These are phyloP conservation scores for Lycocerus yunnanus DNA, from an alignment of 2,888 invertebrate genomes.

Conservation along the genomic window DNA sequence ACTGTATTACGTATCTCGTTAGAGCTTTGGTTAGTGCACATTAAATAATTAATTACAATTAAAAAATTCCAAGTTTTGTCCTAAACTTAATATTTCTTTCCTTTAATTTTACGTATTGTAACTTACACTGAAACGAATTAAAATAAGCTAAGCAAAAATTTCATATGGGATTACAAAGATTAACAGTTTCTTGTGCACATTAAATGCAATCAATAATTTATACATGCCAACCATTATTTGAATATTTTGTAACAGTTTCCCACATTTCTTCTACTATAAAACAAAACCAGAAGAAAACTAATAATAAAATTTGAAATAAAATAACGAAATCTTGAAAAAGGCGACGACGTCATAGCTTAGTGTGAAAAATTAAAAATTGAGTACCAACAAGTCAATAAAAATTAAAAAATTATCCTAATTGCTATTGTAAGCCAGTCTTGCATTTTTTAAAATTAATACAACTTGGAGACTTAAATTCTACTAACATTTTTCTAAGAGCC, in stretches of 20 bases:
- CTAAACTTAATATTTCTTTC: background rate
- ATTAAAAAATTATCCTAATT: background rate
- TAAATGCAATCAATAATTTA: background rate
- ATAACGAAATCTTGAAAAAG: background rate
- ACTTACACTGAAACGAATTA: background rate
- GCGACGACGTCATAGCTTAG: background rate
- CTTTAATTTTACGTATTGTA: background rate
- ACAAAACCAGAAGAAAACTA: background rate
- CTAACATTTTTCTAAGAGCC: slow-evolving; percentile 43
- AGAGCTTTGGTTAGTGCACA: background rate
- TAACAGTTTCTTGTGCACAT: background rate
- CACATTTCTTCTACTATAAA: background rate
- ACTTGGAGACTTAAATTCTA: slow-evolving; percentile 1
- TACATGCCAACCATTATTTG: background rate
- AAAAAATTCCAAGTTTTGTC: background rate
- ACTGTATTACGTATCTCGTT: background rate
- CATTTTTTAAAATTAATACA: background rate
- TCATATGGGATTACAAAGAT: background rate
- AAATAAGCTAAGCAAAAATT: background rate
- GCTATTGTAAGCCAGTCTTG: background rate
- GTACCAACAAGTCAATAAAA: background rate
- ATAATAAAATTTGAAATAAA: background rate
- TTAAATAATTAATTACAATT: background rate
- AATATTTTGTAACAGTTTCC: background rate
- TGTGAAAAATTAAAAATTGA: background rate